Evolutionary conservation across 2,888 invertebrate species (phyloP).

Genomic region (Labia minor): DNA sequence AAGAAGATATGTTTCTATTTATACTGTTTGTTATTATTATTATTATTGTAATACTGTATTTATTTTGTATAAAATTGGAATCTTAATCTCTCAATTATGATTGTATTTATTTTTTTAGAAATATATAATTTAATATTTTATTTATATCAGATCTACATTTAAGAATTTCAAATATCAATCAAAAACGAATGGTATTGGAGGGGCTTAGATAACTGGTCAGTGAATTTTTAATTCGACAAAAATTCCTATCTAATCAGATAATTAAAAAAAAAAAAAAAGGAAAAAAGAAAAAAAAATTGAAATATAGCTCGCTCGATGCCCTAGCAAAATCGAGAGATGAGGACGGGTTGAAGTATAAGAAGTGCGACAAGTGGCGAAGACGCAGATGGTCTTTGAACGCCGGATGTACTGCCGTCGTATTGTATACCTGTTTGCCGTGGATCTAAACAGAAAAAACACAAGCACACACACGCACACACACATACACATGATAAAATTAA

Average conservation of each 20-base stretch:
- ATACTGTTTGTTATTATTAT: not conserved
- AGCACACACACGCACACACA: not conserved
- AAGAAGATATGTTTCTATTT: not conserved
- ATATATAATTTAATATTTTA: not conserved
- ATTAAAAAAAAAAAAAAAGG: slow-evolving; percentile 27
- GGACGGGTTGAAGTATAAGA: not conserved
- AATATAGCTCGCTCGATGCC: slow-evolving; percentile 19
- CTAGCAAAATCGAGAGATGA: not conserved
- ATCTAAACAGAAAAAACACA: slow-evolving; percentile 17
- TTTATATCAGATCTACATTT: not conserved
- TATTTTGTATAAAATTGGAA: not conserved
- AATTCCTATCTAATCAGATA: slow-evolving; percentile 16
- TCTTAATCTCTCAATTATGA: slow-evolving; percentile 13
- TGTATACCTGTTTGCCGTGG: slow-evolving; percentile 18
- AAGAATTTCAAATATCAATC: not conserved
- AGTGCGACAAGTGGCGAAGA: not conserved
- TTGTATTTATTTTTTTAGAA: not conserved
- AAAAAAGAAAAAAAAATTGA: slow-evolving; percentile 23
- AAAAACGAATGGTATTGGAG: not conserved
- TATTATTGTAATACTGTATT: not conserved
- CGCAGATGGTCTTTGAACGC: not conserved
- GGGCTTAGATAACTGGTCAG: not conserved
- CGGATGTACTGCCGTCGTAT: slow-evolving; percentile 14
- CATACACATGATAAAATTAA: not conserved
- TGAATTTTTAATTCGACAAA: slow-evolving; percentile 15